Conservation (phyloP, 2,888 invertebrate species). For the Drosophila bunnanda region DNA sequence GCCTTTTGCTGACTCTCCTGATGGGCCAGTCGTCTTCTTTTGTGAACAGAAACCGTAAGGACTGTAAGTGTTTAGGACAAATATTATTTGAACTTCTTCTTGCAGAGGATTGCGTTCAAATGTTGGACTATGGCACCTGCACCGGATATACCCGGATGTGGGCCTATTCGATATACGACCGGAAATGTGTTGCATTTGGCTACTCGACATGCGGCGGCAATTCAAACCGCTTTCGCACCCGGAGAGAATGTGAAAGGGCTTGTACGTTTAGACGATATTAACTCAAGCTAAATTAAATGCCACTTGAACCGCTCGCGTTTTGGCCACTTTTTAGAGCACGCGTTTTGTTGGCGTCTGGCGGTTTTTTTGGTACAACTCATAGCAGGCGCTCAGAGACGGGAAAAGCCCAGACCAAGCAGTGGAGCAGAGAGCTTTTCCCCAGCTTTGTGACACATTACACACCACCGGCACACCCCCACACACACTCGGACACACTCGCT, state of each 20-base stretch:
- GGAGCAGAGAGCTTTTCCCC: conserved; percentile 34
- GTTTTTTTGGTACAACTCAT: conserved; percentile 73
- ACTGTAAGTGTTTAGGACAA: too few relatives aligned
- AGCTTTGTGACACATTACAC: conserved; percentile 11
- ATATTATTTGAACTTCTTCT: neutral
- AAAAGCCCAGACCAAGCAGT: conserved; percentile 8
- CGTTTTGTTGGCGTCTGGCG: conserved; percentile 65
- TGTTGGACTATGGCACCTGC: neutral
- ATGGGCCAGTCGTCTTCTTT: neutral
- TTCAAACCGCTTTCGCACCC: conserved; percentile 3
- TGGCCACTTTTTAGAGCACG: conserved; percentile 27
- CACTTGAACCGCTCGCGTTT: conserved; percentile 1
- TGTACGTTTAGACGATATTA: rapidly evolving
- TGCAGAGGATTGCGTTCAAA: neutral
- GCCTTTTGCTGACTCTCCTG: neutral
- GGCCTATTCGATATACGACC: neutral
- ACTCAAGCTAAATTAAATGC: neutral
- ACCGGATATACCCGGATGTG: neutral
- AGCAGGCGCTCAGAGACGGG: conserved; percentile 61
- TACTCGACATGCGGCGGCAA: conserved; percentile 28
- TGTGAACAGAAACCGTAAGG: neutral
- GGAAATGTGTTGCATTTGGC: neutral
- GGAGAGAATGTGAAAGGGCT: neutral
- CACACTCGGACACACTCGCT: conserved; percentile 3
- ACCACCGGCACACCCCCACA: neutral